Base-by-base conservation (phyloP, 2,797 vertebrate species). In the Ptychadena robeensis region DNA sequence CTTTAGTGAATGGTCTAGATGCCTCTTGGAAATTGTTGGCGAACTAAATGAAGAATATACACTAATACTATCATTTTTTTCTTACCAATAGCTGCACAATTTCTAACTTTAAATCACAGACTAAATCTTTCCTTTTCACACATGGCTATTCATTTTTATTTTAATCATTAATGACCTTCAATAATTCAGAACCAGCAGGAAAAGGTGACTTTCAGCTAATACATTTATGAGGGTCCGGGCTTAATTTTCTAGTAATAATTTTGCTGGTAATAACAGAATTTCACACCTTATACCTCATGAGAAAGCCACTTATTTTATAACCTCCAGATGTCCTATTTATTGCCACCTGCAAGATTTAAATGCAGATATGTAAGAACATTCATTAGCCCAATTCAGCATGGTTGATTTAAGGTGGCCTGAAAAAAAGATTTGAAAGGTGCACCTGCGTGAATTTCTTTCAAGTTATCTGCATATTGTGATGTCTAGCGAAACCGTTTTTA, bases 151-250 rank as follows among this genome's bases (percentile, higher is more conserved):
- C 61, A 3, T 32, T 35, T 15, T 31, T 32, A 22, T 35, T 67
- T n/a, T 78, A 68, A 53, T 69, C 38, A 79, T 79, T 79, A 40
- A 84, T 63, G 44, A 59, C 59, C 61, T 32, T 83, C 34, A 73
- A 73, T 79, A 79, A 83, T 73, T 73, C 11, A 73, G 18, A 28
- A 40, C n/a, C 59, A 57, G 75, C 44, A 67, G 57, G 44, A 80
- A 83, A 84, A 68, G 76, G 70, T 74, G 76, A 61, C 64, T 84
- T 74, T 73, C 28, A 74, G 68, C 73, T 79, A 61, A 69, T 80
- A 48, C 28, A 38, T 15, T 67, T 63, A 79, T 68, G 34, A 31
- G 82, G 15, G 73, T 67, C 73, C 22, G 44, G n/a, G 25, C 12
- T 18, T 73, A 59, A 67, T 66, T 59, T 59, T 48, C 9, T n/a